These are phyloP conservation scores for Leucoptera coffeella DNA, from an alignment of 2,888 invertebrate genomes.

Conservation along the genomic window DNA sequence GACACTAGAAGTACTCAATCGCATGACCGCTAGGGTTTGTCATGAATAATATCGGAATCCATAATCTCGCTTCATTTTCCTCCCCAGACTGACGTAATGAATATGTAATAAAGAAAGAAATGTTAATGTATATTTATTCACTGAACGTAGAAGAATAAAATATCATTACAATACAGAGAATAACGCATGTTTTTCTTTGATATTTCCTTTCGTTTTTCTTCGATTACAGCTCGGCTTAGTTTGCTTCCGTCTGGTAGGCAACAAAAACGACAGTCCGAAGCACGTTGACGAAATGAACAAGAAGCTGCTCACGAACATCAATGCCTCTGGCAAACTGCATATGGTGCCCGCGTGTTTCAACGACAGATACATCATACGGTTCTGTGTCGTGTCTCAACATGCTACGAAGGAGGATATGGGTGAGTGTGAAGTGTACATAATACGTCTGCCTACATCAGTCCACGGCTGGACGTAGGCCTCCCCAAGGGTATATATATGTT, in stretches of 20 bases:
- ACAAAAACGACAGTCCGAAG: constrained; percentile 24
- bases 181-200: background rate
- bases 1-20: no score
- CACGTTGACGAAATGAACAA: constrained; percentile 71
- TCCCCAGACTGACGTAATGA: no score
- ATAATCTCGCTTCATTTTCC: no score
- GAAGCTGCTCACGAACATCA: constrained; percentile 84
- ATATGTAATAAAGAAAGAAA: no score
- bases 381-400: constrained; percentile 89
- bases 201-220: background rate
- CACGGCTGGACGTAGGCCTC: no score
- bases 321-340: constrained; percentile 91
- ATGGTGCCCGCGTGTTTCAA: constrained; percentile 94
- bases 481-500: no score
- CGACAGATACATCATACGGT: constrained; percentile 86
- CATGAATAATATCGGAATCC: no score
- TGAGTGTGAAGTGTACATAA: constrained; percentile 21
- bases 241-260: constrained; percentile 81
- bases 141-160: no score
- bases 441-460: no score
- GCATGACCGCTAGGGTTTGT: no score
- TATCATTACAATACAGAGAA: no score
- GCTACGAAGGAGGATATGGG: constrained; percentile 79
- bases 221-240: constrained; percentile 74
- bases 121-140: no score